phyloP scores from a whole-genome alignment of 2,113 vertebrate species.

The Cranoglanis bouderius region DNA sequence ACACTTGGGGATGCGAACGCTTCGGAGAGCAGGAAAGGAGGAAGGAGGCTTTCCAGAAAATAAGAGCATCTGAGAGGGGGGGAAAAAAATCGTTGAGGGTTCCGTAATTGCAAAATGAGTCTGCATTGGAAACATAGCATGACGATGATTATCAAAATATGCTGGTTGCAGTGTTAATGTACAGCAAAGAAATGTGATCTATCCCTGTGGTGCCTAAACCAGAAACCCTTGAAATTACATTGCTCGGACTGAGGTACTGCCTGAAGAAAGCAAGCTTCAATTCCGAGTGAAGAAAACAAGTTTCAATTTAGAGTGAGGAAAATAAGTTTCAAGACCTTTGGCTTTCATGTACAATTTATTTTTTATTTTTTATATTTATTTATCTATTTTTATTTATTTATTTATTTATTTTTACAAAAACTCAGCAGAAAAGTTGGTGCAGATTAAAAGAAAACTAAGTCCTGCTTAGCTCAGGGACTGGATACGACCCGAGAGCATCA shows the following conservation, averaged over 20 bases:
- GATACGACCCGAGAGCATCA: not conserved
- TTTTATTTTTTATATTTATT: too few relatives aligned
- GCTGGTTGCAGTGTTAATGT: conserved; percentile 1
- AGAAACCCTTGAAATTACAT: conserved; percentile 38
- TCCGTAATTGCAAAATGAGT: not conserved
- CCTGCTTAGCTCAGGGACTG: conserved; percentile 15
- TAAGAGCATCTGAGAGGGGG: not conserved
- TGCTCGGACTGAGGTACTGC: not conserved
- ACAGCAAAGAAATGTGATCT: conserved; percentile 3
- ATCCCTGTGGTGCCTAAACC: conserved; percentile 13
- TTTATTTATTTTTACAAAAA: not conserved
- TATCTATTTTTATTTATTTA: too few relatives aligned
- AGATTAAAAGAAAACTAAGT: conserved; percentile 37
- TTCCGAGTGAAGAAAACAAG: conserved; percentile 29
- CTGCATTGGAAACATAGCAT: not conserved
- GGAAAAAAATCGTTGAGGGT: not conserved
- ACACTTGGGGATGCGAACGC: conserved; percentile 32
- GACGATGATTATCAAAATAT: not conserved
- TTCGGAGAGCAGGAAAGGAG: not conserved
- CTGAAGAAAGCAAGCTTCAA: conserved; percentile 36
- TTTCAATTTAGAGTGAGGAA: conserved; percentile 28
- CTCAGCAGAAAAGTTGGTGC: conserved; percentile 32
- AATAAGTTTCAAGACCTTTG: conserved; percentile 39
- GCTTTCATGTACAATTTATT: conserved; percentile 2
- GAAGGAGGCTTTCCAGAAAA: conserved; percentile 36